phyloP scores from a whole-genome alignment of 2,888 invertebrate species.

The Epinotia bilunana region DNA sequence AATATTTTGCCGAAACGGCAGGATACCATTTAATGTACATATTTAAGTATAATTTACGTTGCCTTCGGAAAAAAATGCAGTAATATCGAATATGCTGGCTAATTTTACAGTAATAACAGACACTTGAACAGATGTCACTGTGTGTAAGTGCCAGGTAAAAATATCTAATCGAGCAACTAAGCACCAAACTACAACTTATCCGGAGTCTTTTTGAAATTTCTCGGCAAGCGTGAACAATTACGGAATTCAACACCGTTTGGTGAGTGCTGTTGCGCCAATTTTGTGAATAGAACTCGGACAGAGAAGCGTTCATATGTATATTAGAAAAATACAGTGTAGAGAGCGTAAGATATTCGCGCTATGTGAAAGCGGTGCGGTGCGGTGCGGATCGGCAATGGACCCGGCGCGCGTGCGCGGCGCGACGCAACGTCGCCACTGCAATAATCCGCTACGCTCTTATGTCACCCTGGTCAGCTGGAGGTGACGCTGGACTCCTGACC shows the following conservation, averaged over 20 bases:
- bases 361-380: slow-evolving; percentile 39
- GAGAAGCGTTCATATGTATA: slow-evolving; percentile 24
- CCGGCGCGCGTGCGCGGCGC: slow-evolving; percentile 27
- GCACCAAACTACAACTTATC: not conserved
- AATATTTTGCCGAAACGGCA: too few species aligned
- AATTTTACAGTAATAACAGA: not conserved
- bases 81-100: not conserved
- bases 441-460: slow-evolving; percentile 25
- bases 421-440: slow-evolving; percentile 19
- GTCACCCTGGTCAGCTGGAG: slow-evolving; percentile 31
- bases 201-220: not conserved
- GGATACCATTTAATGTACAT: not conserved
- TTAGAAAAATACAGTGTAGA: slow-evolving; percentile 45
- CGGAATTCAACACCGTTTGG: slow-evolving; percentile 11
- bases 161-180: not conserved
- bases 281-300: slow-evolving; percentile 24
- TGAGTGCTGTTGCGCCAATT: slow-evolving; percentile 15
- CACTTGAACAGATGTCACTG: not conserved
- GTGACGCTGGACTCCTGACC: not conserved
- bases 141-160: too few species aligned
- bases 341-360: slow-evolving; percentile 44
- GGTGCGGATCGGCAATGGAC: not conserved
- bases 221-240: slow-evolving; percentile 8
- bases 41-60: not conserved
- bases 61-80: not conserved